A percentile compares a stretch with the other conserved stretches of the same genome.
These are phyloP conservation scores for Urocynchramus pylzowi DNA, from an alignment of 2,113 vertebrate genomes.

Conservation along the genomic window DNA sequence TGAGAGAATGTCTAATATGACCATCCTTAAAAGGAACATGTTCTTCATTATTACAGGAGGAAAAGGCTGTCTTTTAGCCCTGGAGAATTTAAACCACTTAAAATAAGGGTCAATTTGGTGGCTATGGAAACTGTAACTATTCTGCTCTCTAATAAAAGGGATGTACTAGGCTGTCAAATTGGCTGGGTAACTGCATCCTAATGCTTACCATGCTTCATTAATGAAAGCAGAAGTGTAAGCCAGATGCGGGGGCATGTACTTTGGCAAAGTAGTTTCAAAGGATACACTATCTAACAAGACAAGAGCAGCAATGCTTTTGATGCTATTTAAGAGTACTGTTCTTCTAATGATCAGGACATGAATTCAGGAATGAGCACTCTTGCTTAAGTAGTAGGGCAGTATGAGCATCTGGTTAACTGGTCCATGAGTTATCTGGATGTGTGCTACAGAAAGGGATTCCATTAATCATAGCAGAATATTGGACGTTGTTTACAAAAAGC, in stretches of 20 bases:
- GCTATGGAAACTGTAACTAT: constrained; percentile 29
- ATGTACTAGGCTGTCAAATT: background rate
- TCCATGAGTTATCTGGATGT: background rate
- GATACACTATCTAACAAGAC: background rate
- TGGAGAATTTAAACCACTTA: constrained; percentile 11
- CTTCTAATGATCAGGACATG: background rate
- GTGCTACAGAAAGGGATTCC: background rate
- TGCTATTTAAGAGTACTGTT: background rate
- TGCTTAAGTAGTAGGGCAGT: background rate
- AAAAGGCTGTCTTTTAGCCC: background rate
- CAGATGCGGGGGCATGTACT: background rate
- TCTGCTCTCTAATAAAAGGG: background rate
- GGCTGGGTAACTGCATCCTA: background rate
- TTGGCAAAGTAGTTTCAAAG: background rate
- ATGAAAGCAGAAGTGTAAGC: background rate
- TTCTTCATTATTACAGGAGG: constrained; percentile 1
- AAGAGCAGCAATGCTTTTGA: background rate
- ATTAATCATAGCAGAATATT: background rate
- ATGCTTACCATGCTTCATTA: background rate
- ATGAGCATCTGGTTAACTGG: background rate
- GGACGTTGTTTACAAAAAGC: background rate
- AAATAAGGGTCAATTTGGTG: constrained; percentile 26
- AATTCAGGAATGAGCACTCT: background rate
- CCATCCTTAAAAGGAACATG: background rate
- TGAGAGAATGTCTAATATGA: background rate